Base-by-base conservation (phyloP, 1,140 invertebrate species). In the Sminthurinus signatus region DNA sequence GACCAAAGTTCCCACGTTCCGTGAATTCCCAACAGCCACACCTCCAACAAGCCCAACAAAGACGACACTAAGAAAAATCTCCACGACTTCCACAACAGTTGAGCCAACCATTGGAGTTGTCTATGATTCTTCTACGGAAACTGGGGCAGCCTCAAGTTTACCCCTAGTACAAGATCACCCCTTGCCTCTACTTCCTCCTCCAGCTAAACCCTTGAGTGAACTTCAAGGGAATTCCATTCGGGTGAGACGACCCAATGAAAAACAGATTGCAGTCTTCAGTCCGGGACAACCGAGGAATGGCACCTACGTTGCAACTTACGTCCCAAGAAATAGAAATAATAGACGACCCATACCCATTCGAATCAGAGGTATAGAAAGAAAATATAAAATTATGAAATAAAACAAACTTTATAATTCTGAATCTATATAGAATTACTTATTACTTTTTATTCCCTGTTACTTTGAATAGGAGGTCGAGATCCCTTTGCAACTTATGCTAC, bases 401-500 rank as follows among this genome's bases (percentile, higher is more conserved):
- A n/a, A n/a, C n/a, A n/a, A n/a, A n/a, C n/a, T n/a, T n/a, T n/a
- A n/a, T n/a, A n/a, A n/a, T n/a, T n/a, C n/a, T n/a, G n/a, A n/a
- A n/a, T n/a, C n/a, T n/a, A n/a, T n/a, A n/a, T n/a, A n/a, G n/a
- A n/a, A n/a, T n/a, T n/a, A n/a, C n/a, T n/a, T n/a, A n/a, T n/a
- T n/a, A n/a, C n/a, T n/a, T n/a, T n/a, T n/a, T n/a, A n/a, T n/a
- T n/a, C n/a, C n/a, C n/a, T n/a, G n/a, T n/a, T n/a, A n/a, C n/a
- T n/a, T n/a, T n/a, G n/a, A n/a, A n/a, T n/a, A n/a, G n/a, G n/a
- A n/a, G n/a, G n/a, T n/a, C n/a, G n/a, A 36, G 69, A 71, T 43
- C 64, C 68, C 43, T 71, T 71, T 57, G 32, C 60, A 59, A 59
- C 50, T n/a, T 71, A 71, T 65, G 42, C 69, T n/a, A 68, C 66